Base-by-base conservation (phyloP, 1,140 invertebrate genomes). In the Andricus grossulariae region DNA sequence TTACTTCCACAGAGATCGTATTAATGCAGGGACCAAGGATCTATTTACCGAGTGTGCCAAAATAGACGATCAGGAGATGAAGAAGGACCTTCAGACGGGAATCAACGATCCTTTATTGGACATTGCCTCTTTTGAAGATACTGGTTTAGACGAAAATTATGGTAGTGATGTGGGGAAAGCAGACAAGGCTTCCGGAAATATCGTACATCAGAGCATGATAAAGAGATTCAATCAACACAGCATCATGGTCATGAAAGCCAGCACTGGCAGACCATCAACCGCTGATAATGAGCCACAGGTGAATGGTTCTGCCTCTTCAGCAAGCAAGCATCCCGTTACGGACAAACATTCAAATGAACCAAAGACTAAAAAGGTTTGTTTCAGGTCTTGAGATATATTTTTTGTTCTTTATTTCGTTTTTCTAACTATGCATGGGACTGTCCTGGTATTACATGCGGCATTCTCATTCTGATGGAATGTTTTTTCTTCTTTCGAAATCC, bases 1-100 rank as follows among this genome's bases (percentile, higher is more conserved):
- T 93, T 99, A 99, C 93, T 99, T 99, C 94, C 98, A 99, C 93
- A 94, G 98, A 80, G 99, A 99, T 92, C 94, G 98, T 72, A 96
- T 97, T 45, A 95, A 96, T 81, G 93, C 96, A 50, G 95, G 96
- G 80, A 96, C 94, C 90, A 98, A 97, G 91, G 97, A 99, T 92
- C 92, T 99, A 55, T 99, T 99, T 89, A 96, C 97, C 32, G 98
- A 99, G 91, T 99, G 98, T 94, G 97, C 97, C 81, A 98, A 98
- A 93, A 94, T 96, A 84, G 98, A 99, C 90, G 98, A 99, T 88
- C 95, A 97, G 91, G 95, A 96, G 83, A 92, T 97, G 78, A 94
- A 95, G 81, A 94, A 95, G 82, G 97, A 97, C 73, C 95, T 98
- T 73, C 94, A 95, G 75, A 93, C 93, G 73, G 95, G 95, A 60